These are phyloP conservation scores for Antheraea yamamai DNA, from an alignment of 2,888 invertebrate genomes.

Conservation along the genomic window DNA sequence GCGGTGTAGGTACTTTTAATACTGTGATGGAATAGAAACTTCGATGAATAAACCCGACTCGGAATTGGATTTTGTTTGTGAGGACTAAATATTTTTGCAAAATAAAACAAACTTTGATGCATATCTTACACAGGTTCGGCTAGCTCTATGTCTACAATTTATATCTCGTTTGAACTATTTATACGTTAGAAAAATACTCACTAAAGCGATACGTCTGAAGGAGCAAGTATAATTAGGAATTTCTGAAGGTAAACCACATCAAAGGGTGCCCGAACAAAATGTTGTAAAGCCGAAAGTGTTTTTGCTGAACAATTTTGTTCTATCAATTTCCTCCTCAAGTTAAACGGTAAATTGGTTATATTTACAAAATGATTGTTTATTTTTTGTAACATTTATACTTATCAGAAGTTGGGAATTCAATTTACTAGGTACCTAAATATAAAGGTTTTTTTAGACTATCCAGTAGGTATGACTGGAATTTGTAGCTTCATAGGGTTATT, in stretches of 20 bases:
- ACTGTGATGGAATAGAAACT: no score
- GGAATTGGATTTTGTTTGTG: no score
- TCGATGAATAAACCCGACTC: no score
- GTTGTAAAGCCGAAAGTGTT: slow-evolving; percentile 13
- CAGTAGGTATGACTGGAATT: no score
- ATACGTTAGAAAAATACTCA: background rate
- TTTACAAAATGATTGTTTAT: background rate
- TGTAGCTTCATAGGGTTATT: no score
- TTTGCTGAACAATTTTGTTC: background rate
- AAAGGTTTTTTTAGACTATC: no score
- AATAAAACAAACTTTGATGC: background rate
- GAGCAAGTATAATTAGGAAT: slow-evolving; percentile 15
- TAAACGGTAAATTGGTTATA: slow-evolving; percentile 4
- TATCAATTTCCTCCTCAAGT: background rate
- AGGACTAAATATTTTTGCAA: background rate
- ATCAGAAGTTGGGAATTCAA: no score
- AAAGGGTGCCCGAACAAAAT: slow-evolving; percentile 14
- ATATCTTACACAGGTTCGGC: background rate
- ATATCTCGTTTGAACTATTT: background rate
- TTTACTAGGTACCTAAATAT: no score
- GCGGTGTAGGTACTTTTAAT: no score
- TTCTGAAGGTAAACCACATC: slow-evolving; percentile 18
- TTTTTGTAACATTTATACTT: no score
- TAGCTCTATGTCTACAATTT: background rate
- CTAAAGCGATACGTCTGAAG: background rate